Evolutionary conservation across 2,888 invertebrate genomes (phyloP), one percentile per base, ranked within the genome.

Genomic region (Scotopteryx bipunctaria): DNA sequence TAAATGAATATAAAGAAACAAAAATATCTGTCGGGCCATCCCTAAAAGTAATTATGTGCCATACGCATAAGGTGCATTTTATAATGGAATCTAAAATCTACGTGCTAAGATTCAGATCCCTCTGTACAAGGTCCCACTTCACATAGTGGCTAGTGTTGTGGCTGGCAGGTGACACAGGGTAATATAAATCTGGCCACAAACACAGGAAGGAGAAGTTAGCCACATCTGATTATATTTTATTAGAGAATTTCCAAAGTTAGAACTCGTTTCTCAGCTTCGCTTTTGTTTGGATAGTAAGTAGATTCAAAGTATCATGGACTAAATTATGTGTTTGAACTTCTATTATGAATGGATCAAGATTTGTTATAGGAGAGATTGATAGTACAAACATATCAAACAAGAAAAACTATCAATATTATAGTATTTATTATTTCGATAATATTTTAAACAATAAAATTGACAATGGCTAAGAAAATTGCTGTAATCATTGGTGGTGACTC

Each of bases 111-210:
- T 32, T 63, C 69, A 73, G 80, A 82, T 83, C 79, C 73, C 70
- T 66, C 73, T 73, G 76, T 71, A 4, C 56, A 67, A 65, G 65
- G 64, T 66, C 76, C 73, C 73, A 76, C 73, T 78, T 78, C 67
- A 71, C 73, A 62, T 69, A 73, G 71, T 71, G 72, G 73, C 73
- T 59, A 77, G 80, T 83, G 82, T 83, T 83, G 80, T 73, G 73
- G 81, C 67, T 81, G 83, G 80, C 85, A 86, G 85, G 83, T 85
- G 83, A 84, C 84, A 83, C 75, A 71, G 71, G 73, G 63, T 71
- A 74, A 81, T 78, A 84, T 86, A 86, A 86, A 86, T 86, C 82
- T 81, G 68, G 37, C 52, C 52, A 33, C 37, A 47, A 52, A 46
- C 46, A 47, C 29, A 29, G 44, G 40, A 51, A 36, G 31, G 41